Percentiles rank a stretch among this genome's conserved stretches.
Evolutionary conservation across 2,113 vertebrate genomes (phyloP).

Genomic region (Rostratula benghalensis): DNA sequence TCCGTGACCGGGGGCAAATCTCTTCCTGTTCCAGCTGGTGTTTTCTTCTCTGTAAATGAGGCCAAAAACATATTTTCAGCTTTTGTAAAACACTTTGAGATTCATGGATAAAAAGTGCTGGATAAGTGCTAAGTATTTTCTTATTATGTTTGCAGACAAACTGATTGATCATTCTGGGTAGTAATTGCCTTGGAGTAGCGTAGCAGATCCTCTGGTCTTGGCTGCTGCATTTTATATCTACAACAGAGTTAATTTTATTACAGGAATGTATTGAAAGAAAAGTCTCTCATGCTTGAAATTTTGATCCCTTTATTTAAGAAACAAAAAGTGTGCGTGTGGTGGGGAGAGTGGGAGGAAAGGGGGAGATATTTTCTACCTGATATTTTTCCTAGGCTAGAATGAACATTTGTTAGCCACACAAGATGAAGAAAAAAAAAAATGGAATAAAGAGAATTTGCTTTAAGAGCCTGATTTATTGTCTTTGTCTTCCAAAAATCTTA

Average conservation of each 20-base stretch:
- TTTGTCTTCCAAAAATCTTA: not conserved
- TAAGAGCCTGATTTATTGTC: slow-evolving; percentile 1
- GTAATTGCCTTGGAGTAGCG: slow-evolving; percentile 47
- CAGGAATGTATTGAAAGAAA: slow-evolving; percentile 32
- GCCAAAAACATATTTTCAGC: slow-evolving; percentile 26
- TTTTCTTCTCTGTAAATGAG: slow-evolving; percentile 42
- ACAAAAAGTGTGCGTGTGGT: not conserved
- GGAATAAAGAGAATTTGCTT: slow-evolving; percentile 59
- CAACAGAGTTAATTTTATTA: slow-evolving; percentile 56
- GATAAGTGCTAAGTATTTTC: slow-evolving; percentile 59
- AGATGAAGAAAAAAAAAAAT: not conserved
- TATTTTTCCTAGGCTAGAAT: slow-evolving; percentile 43
- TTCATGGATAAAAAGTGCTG: slow-evolving; percentile 37
- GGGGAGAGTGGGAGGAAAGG: not conserved
- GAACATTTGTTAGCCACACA: slow-evolving; percentile 16
- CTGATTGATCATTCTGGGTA: slow-evolving; percentile 27
- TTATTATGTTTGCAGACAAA: slow-evolving; percentile 48
- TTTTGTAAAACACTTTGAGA: slow-evolving; percentile 49
- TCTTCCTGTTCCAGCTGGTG: slow-evolving; percentile 45
- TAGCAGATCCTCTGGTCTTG: slow-evolving; percentile 24
- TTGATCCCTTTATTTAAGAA: slow-evolving; percentile 45
- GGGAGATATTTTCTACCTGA: slow-evolving; percentile 45
- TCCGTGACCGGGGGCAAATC: slow-evolving; percentile 39
- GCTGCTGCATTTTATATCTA: slow-evolving; percentile 48
- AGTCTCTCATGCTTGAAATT: slow-evolving; percentile 45